These are phyloP conservation scores for Scrobipalpa costella DNA, from an alignment of 2,888 invertebrate species.

Conservation along the genomic window DNA sequence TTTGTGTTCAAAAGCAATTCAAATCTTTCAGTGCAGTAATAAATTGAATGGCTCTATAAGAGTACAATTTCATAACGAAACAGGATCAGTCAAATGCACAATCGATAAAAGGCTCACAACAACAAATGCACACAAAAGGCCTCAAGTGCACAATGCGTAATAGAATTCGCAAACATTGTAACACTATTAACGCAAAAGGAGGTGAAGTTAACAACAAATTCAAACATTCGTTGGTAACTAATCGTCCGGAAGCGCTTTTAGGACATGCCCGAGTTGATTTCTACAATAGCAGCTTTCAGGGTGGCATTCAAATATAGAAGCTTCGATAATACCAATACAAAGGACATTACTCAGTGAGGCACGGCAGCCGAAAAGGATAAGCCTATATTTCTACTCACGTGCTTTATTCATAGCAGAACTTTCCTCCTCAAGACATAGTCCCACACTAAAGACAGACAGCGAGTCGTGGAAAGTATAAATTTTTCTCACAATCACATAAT, in stretches of 20 bases:
- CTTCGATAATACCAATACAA: constrained; percentile 43
- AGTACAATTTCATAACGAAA: constrained; percentile 45
- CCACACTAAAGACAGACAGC: constrained; percentile 67
- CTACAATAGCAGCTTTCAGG: constrained; percentile 67
- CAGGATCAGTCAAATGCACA: constrained; percentile 66
- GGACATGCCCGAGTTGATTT: constrained; percentile 70
- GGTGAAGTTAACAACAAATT: constrained; percentile 79
- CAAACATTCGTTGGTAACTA: constrained; percentile 74
- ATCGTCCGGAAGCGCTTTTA: constrained; percentile 74
- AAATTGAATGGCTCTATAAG: constrained; percentile 29
- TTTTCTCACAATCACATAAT: constrained; percentile 79
- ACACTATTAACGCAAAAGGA: constrained; percentile 79
- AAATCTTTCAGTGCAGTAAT: constrained; percentile 26
- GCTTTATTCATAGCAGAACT: constrained; percentile 75
- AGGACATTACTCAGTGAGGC: constrained; percentile 39
- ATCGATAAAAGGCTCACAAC: constrained; percentile 64
- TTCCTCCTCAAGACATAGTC: constrained; percentile 65
- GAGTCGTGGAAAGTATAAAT: constrained; percentile 66
- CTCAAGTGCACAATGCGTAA: constrained; percentile 73
- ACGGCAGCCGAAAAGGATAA: constrained; percentile 39
- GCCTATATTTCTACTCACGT: constrained; percentile 61
- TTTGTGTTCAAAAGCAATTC: constrained; percentile 18
- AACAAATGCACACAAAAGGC: constrained; percentile 58
- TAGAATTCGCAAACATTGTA: constrained; percentile 80
- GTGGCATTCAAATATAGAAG: constrained; percentile 55